Evolutionary conservation across 2,797 vertebrate species (phyloP).

Genomic region (Pipistrellus nathusii): DNA sequence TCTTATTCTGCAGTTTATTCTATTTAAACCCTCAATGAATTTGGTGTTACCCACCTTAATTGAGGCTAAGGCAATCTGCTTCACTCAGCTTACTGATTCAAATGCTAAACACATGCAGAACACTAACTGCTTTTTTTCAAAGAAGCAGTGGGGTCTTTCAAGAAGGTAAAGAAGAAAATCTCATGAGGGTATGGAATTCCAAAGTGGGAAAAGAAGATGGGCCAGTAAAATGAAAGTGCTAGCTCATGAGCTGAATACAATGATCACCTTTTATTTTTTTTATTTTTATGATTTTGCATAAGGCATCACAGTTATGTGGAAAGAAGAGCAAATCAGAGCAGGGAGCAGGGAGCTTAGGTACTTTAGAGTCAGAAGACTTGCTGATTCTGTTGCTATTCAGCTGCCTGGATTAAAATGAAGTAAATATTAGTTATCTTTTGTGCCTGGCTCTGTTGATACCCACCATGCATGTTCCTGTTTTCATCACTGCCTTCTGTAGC

Average conservation of each 20-base stretch:
- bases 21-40: background rate
- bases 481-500: background rate
- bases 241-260: background rate
- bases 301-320: background rate
- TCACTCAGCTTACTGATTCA: background rate
- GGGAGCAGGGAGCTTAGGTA: background rate
- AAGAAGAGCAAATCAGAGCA: background rate
- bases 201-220: slow-evolving; percentile 6
- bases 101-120: background rate
- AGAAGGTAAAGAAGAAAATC: background rate
- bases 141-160: background rate
- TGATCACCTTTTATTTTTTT: too few relatives aligned
- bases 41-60: background rate
- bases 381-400: background rate
- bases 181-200: background rate
- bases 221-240: background rate
- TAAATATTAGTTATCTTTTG: background rate
- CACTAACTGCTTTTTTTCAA: background rate
- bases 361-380: background rate
- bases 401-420: background rate
- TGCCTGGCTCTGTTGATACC: background rate
- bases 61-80: background rate
- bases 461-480: background rate
- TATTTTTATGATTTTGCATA: background rate
- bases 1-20: background rate